Base-by-base conservation (phyloP, 37 sponge, comb jelly and placozoan genomes). In the Cladorhizidae sp. region DNA sequence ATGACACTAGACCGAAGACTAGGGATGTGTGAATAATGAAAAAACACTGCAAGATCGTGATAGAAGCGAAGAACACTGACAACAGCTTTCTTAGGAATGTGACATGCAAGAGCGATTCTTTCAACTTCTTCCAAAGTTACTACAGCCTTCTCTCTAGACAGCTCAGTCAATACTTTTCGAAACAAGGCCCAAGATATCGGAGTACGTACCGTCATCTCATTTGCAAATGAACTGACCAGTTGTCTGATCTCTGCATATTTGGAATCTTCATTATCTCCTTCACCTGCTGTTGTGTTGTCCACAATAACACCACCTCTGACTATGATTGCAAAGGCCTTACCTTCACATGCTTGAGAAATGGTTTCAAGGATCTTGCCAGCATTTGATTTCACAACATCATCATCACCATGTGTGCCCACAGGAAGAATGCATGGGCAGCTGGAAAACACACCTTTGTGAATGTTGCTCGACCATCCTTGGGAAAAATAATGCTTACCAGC, bases 271-370 rank as follows among this genome's bases (percentile, higher is more conserved):
- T 70, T 32, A 2, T 28, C 50, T 7, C 74, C 80, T 40, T 72
- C 52, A 3, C 88, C 88, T 70, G 88, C 81, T 58, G 79, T 83
- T 7, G 83, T 83, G 69, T 83, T 89, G 59, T 89, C 80, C 51
- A 89, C 73, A 37, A 89, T 65, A 0, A 78, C 12, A 31, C 49
- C 76, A 51, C 50, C 58, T 32, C 54, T 31, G 36, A 74, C 21
- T 20, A 79, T 28, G 39, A 50, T n/a, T 6, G 80, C 59, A 69
- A 58, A 80, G 0, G 32, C 59, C 70, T 86, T 86, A 22, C 43
- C 70, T 11, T 67, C 64, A 51, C 67, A 83, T 42, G 68, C 26
- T 7, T n/a, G 17, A 21, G 20, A 52, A 38, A 80, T 57, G 23
- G 29, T 17, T 15, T 70, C 58, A 25, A 71, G 29, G 23, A 70